Evolutionary conservation across 2,113 vertebrate species (phyloP).

Genomic region (Petrocephalus microphthalmus): DNA sequence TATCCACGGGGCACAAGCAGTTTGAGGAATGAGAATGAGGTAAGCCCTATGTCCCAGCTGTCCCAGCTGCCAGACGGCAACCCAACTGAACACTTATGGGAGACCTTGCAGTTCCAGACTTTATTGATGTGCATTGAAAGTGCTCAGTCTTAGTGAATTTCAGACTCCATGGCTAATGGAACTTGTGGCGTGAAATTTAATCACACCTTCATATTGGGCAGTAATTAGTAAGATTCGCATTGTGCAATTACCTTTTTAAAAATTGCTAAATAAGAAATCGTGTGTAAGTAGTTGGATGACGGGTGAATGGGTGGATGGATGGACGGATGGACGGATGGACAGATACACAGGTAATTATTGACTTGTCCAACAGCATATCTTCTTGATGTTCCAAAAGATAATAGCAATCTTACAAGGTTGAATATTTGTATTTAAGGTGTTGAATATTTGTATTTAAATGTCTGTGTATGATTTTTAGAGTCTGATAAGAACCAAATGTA

Average conservation of each 20-base stretch:
- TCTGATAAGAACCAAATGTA: background rate
- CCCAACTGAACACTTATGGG: background rate
- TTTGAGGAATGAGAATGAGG: background rate
- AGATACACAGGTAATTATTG: background rate
- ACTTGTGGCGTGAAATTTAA: background rate
- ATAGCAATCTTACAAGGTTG: background rate
- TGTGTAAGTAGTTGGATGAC: background rate
- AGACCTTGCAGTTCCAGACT: background rate
- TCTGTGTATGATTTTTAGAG: background rate
- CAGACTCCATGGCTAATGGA: background rate
- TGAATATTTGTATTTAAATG: background rate
- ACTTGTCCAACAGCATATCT: background rate
- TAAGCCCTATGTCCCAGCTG: background rate
- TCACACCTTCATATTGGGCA: background rate
- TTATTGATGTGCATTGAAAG: background rate
- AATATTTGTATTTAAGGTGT: background rate
- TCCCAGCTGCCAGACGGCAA: background rate
- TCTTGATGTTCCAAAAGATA: background rate
- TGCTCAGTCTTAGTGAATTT: background rate
- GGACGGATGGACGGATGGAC: background rate
- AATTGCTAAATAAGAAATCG: background rate
- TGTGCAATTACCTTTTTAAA: background rate
- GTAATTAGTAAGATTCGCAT: background rate
- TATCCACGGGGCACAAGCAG: background rate
- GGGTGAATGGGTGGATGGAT: background rate